Conservation (phyloP, 2,888 invertebrate genomes). For the Carabus problematicus region DNA sequence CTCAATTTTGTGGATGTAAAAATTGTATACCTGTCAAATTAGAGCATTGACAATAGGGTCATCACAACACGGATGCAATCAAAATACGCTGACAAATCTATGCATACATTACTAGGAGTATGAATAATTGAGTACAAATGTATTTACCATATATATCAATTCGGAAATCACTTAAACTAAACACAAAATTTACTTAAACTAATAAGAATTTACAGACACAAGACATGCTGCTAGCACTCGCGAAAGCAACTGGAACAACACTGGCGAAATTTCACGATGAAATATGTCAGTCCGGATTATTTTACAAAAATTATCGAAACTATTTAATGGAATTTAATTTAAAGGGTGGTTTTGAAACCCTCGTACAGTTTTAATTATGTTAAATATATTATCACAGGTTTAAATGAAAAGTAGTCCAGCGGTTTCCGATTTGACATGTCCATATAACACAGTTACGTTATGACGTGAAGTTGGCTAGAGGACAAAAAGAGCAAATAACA, state of each 20-base stretch:
- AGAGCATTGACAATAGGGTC: slow-evolving; percentile 1
- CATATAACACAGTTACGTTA: no score
- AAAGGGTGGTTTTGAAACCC: no score
- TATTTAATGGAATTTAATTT: no score
- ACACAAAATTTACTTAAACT: slow-evolving; percentile 26
- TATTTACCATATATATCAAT: slow-evolving; percentile 29
- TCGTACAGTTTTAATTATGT: no score
- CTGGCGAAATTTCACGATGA: no score
- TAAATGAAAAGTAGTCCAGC: no score
- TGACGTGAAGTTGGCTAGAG: no score
- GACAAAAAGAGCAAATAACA: no score
- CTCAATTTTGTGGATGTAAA: neutral
- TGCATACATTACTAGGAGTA: neutral
- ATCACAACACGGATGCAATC: slow-evolving; percentile 6
- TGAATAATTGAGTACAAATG: slow-evolving; percentile 8
- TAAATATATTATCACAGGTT: no score
- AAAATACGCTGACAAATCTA: neutral
- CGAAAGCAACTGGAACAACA: slow-evolving; percentile 3
- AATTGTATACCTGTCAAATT: slow-evolving; percentile 11
- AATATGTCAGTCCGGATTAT: no score
- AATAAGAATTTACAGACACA: slow-evolving; percentile 26
- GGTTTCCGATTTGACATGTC: no score
- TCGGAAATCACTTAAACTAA: slow-evolving; percentile 20
- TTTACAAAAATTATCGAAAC: no score
- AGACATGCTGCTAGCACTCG: slow-evolving; percentile 38